Evolutionary conservation across 2,797 vertebrate genomes (phyloP), one percentile per base, ranked within the genome.

Genomic region (Argentina silus): DNA sequence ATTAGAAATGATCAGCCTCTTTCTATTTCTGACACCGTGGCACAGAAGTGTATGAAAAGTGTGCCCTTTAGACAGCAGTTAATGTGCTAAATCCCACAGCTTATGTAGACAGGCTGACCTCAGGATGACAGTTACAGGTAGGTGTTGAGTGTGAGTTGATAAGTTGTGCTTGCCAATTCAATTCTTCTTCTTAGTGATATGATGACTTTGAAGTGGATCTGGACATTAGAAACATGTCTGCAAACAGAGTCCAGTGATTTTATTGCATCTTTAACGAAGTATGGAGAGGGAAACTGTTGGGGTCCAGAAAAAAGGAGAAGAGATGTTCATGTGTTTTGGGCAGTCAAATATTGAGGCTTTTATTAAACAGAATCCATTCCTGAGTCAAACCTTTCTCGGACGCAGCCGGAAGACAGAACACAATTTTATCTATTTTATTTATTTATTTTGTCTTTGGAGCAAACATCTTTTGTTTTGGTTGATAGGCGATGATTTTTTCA

Each of bases 51-150:
- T 85, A 82, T 80, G 77, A 86, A 82, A 87, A 88, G 82, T 85
- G 86, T 80, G 84, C 75, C 88, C 85, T 91, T 91, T 88, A 87
- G 85, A 87, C 72, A 15, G 80, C 73, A 84, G 88, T 89, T 88
- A 69, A 86, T 85, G 84, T 89, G 89, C 88, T 84, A 88, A 87
- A 86, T 88, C 86, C 74, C 76, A 73, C 83, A 76, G 86, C 82
- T 86, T 81, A 80, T 77, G 70, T 80, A 19, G 61, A 76, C 64
- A 14, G 44, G 81, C 83, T 87, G 79, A 86, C 81, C 81, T 84
- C 76, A 53, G 51, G 17, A 53, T 53, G 15, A 6, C 51, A 80
- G 83, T 82, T 85, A 76, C 83, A 91, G 88, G 88, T 89, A 89
- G 90, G 88, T 84, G 84, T 85, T 78, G 75, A 67, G 83, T 66